Conservation (phyloP, 2,888 invertebrate genomes). For the Drosophila ustulata region DNA sequence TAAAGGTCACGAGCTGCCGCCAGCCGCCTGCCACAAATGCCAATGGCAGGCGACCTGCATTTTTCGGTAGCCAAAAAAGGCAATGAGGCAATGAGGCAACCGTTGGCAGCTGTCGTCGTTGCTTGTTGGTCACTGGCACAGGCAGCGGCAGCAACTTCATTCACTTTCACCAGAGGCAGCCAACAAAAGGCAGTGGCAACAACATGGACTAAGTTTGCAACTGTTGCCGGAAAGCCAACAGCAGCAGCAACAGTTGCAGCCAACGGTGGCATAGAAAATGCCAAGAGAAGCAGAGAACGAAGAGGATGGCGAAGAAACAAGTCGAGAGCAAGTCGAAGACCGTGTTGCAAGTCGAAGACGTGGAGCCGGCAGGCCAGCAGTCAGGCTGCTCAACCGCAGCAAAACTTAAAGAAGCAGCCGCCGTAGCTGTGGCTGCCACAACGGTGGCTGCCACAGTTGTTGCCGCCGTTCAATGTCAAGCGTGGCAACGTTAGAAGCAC, state of each 20-base stretch:
- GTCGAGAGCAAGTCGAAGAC: conserved; percentile 25
- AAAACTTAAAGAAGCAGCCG: conserved; percentile 63
- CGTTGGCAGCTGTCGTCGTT: conserved; percentile 45
- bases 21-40: conserved; percentile 12
- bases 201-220: conserved; percentile 65
- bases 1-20: conserved; percentile 55
- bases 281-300: conserved; percentile 5
- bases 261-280: conserved; percentile 12
- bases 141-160: conserved; percentile 25
- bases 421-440: neutral
- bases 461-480: conserved; percentile 63
- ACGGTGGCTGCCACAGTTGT: conserved; percentile 23
- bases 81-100: conserved; percentile 8
- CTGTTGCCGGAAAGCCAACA: conserved; percentile 45
- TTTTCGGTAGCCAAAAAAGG: conserved; percentile 30
- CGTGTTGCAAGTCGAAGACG: conserved; percentile 35
- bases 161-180: conserved; percentile 63
- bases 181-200: conserved; percentile 39
- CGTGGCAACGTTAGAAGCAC: conserved; percentile 50
- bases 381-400: conserved; percentile 40
- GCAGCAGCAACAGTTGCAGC: conserved; percentile 15
- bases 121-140: conserved; percentile 70
- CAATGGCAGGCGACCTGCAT: conserved; percentile 65
- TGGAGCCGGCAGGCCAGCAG: conserved; percentile 4
- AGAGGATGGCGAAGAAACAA: conserved; percentile 4